These are phyloP conservation scores for Siphonodentalium dalli DNA, from an alignment of 2,888 invertebrate genomes.

Conservation along the genomic window DNA sequence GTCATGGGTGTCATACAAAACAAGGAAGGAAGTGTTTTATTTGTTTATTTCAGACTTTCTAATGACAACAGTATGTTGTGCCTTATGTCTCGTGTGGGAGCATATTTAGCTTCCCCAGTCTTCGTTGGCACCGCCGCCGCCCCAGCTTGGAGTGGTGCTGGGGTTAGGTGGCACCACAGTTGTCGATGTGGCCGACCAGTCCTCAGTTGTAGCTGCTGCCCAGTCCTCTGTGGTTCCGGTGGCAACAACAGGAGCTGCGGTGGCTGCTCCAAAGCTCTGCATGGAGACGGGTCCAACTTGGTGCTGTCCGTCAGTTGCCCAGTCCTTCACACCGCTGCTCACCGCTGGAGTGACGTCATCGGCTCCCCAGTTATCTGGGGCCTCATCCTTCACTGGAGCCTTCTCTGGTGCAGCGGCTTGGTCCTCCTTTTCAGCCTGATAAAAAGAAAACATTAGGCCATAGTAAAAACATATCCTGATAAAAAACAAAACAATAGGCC, in stretches of 20 bases:
- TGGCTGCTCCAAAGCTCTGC: slow-evolving; percentile 27
- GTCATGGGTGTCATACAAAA: too few species aligned
- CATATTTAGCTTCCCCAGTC: too few species aligned
- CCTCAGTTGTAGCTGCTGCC: slow-evolving; percentile 35
- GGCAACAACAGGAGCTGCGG: slow-evolving; percentile 18
- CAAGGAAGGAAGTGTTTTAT: too few species aligned
- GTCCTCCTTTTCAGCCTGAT: slow-evolving; percentile 89
- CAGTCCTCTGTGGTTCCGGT: slow-evolving; percentile 42
- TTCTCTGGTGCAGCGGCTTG: slow-evolving; percentile 67
- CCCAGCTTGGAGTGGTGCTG: too few species aligned
- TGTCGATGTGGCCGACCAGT: slow-evolving; percentile 56
- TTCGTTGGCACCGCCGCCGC: too few species aligned
- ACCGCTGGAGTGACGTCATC: slow-evolving; percentile 28
- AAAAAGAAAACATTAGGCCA: slow-evolving; percentile 4
- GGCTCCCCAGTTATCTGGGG: slow-evolving; percentile 45
- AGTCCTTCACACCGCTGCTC: slow-evolving; percentile 50
- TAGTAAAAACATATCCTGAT: not conserved
- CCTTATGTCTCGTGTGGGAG: too few species aligned
- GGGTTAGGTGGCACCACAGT: too few species aligned
- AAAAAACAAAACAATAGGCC: too few species aligned
- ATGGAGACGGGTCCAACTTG: slow-evolving; percentile 35
- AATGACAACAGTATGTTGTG: too few species aligned
- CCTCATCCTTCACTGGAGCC: slow-evolving; percentile 36
- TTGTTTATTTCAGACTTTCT: too few species aligned
- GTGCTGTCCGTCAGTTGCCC: slow-evolving; percentile 54